These are phyloP conservation scores for Diadumene lineata DNA, from an alignment of 92 coral and sea anemone genomes.

Conservation along the genomic window DNA sequence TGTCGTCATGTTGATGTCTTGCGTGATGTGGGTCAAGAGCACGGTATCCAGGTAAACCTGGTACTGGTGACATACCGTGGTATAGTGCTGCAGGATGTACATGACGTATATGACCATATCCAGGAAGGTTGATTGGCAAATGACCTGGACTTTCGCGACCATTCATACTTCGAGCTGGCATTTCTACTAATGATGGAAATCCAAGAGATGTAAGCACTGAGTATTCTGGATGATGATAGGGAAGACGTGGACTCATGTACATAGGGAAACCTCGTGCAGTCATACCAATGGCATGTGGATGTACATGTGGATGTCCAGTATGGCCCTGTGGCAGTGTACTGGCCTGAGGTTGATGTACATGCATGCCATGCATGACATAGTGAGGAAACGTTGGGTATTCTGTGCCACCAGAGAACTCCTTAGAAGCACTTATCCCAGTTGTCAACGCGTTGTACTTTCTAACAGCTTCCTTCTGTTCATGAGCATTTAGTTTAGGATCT, in stretches of 20 bases:
- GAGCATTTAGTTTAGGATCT: constrained; percentile 73
- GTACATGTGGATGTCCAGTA: constrained; percentile 51
- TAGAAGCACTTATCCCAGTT: constrained; percentile 59
- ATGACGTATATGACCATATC: constrained; percentile 18
- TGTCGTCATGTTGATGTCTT: constrained; percentile 33
- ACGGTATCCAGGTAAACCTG: constrained; percentile 40
- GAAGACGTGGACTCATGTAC: constrained; percentile 45
- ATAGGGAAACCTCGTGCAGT: constrained; percentile 48
- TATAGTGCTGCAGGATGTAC: constrained; percentile 23
- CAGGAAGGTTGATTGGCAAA: constrained; percentile 34
- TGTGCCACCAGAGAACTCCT: constrained; percentile 59
- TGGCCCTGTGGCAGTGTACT: constrained; percentile 45
- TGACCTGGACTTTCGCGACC: constrained; percentile 75
- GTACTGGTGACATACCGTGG: constrained; percentile 31
- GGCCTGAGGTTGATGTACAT: constrained; percentile 54
- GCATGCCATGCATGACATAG: constrained; percentile 54
- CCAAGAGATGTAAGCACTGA: constrained; percentile 55
- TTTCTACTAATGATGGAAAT: constrained; percentile 51
- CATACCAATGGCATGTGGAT: constrained; percentile 47
- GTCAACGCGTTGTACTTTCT: constrained; percentile 69
- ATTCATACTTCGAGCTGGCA: constrained; percentile 61
- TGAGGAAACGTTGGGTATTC: constrained; percentile 55
- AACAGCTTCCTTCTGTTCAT: constrained; percentile 88
- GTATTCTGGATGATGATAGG: constrained; percentile 66
- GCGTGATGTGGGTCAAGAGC: constrained; percentile 41